A percentile compares a stretch with the other conserved stretches of the same genome.
Evolutionary conservation across 2,113 vertebrate genomes (phyloP).

Genomic region (Pelobates fuscus): DNA sequence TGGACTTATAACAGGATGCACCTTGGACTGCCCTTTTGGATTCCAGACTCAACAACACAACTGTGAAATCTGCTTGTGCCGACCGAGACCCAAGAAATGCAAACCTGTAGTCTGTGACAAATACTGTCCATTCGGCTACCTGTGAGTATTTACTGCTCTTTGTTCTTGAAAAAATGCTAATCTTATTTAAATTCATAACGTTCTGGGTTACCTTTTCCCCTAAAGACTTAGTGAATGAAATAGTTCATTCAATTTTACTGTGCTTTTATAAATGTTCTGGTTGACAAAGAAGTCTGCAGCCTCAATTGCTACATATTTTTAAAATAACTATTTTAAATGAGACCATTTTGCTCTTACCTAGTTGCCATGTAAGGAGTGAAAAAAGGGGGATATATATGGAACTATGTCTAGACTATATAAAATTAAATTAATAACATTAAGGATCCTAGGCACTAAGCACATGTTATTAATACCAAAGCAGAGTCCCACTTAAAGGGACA

Average conservation of each 20-base stretch:
- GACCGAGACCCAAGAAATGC: constrained; percentile 82
- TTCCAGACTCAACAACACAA: constrained; percentile 77
- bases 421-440: too few relatives aligned
- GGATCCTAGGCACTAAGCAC: too few relatives aligned
- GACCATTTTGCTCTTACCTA: too few relatives aligned
- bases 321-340: constrained; percentile 10
- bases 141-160: constrained; percentile 72
- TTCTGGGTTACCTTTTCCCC: constrained; percentile 33
- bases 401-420: too few relatives aligned
- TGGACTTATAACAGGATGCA: constrained; percentile 71
- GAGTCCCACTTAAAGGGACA: too few relatives aligned
- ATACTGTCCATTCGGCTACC: constrained; percentile 83
- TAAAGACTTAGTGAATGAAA: constrained; percentile 12
- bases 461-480: too few relatives aligned
- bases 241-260: constrained; percentile 9
- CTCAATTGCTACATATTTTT: constrained; percentile 28
- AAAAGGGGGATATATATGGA: too few relatives aligned
- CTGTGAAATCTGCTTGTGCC: constrained; percentile 84
- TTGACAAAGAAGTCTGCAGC: constrained; percentile 26
- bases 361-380: too few relatives aligned
- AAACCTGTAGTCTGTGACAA: constrained; percentile 79
- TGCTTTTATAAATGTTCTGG: constrained; percentile 35
- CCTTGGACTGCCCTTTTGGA: constrained; percentile 79
- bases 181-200: constrained; percentile 32
- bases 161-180: constrained; percentile 23